Evolutionary conservation across 2,113 vertebrate species (phyloP).

Genomic region (Cinclus cinclus): DNA sequence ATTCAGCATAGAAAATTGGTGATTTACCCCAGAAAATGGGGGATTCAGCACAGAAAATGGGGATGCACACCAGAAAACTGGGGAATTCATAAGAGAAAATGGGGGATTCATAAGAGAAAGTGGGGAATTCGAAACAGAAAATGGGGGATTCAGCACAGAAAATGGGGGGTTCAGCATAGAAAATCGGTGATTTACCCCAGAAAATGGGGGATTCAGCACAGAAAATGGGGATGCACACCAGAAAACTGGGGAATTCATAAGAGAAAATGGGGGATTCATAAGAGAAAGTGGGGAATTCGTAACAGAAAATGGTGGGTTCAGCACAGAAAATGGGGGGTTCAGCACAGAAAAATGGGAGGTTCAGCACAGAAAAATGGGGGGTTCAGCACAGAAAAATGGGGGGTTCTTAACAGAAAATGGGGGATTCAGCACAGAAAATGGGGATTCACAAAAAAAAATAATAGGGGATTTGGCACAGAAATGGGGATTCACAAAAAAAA

Average conservation of each 20-base stretch:
- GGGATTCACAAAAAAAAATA: too few species aligned
- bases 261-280: not conserved
- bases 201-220: too few species aligned
- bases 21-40: not conserved
- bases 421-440: too few species aligned
- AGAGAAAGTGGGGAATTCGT: not conserved
- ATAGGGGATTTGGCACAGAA: too few species aligned
- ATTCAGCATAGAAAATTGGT: not conserved
- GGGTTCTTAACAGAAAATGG: too few species aligned
- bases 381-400: too few species aligned
- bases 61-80: too few species aligned
- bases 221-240: not conserved
- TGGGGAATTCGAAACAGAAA: fast-evolving
- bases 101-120: fast-evolving
- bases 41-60: too few species aligned
- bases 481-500: too few species aligned
- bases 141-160: fast-evolving
- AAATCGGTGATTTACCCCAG: fast-evolving
- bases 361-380: too few species aligned
- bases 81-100: not conserved
- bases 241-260: not conserved
- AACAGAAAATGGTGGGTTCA: fast-evolving
- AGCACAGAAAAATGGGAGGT: not conserved
- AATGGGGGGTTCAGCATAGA: not conserved
- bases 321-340: fast-evolving